phyloP scores from a whole-genome alignment of 2,888 invertebrate genomes.

The Hipparchia semele region DNA sequence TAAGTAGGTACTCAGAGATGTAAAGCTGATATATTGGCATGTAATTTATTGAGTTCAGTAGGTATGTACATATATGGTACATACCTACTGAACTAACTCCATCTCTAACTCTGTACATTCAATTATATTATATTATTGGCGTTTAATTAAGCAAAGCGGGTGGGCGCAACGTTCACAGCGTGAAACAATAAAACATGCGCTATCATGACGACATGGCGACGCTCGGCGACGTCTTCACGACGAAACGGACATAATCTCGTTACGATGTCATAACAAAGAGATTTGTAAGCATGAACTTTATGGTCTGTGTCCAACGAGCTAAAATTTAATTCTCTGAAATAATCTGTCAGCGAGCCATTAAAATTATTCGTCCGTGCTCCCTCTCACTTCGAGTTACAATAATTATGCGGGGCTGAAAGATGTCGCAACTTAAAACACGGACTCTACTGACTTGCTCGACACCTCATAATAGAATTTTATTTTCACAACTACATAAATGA shows the following conservation, averaged over 20 bases:
- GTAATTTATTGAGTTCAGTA: too few species aligned
- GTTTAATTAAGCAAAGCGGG: slow-evolving; percentile 64
- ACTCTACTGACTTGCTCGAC: slow-evolving; percentile 20
- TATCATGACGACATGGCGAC: slow-evolving; percentile 68
- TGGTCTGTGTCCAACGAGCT: slow-evolving; percentile 81
- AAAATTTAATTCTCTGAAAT: slow-evolving; percentile 83
- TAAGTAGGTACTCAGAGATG: too few species aligned
- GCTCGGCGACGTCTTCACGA: slow-evolving; percentile 62
- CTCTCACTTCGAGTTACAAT: slow-evolving; percentile 53
- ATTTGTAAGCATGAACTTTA: slow-evolving; percentile 83
- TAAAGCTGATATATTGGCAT: too few species aligned
- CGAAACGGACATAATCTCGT: slow-evolving; percentile 81
- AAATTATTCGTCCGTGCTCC: slow-evolving; percentile 76
- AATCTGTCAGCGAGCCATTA: slow-evolving; percentile 79
- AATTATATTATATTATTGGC: slow-evolving; percentile 5
- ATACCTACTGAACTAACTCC: too few species aligned
- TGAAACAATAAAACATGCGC: slow-evolving; percentile 77
- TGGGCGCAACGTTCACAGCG: slow-evolving; percentile 65
- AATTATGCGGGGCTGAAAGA: slow-evolving; percentile 53
- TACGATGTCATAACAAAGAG: slow-evolving; percentile 83
- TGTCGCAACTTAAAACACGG: slow-evolving; percentile 39
- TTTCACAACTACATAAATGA: slow-evolving; percentile 25
- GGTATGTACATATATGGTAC: too few species aligned
- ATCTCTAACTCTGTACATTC: background rate
- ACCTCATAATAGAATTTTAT: slow-evolving; percentile 40